These are phyloP conservation scores for Drosophila affinis DNA, from an alignment of 2,888 invertebrate species.

Conservation along the genomic window DNA sequence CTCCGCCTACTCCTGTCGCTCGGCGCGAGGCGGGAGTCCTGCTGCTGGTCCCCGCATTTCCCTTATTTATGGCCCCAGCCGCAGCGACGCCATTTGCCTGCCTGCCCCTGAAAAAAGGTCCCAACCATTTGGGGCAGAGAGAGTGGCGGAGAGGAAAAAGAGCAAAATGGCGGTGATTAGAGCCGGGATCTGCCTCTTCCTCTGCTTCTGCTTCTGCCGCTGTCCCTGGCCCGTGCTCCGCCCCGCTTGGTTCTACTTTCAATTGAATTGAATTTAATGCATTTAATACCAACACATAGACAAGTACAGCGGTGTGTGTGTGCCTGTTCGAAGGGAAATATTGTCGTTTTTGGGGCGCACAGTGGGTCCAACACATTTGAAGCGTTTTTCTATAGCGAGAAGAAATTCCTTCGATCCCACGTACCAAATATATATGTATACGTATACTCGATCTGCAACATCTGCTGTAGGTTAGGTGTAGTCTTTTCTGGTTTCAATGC, in stretches of 20 bases:
- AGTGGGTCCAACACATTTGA: slow-evolving; percentile 2
- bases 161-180: slow-evolving; percentile 71
- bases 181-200: slow-evolving; percentile 26
- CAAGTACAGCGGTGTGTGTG: neutral
- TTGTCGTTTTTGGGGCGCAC: slow-evolving; percentile 18
- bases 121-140: neutral
- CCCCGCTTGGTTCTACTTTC: slow-evolving; percentile 52
- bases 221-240: slow-evolving; percentile 3
- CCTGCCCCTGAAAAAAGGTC: slow-evolving; percentile 28
- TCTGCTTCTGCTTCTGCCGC: neutral
- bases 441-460: too few relatives aligned
- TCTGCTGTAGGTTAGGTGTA: too few relatives aligned
- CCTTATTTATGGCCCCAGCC: slow-evolving; percentile 58
- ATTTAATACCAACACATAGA: slow-evolving; percentile 15
- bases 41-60: slow-evolving; percentile 26
- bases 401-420: too few relatives aligned
- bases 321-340: slow-evolving; percentile 18
- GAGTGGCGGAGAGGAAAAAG: slow-evolving; percentile 11
- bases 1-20: neutral
- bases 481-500: too few relatives aligned
- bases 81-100: slow-evolving; percentile 61
- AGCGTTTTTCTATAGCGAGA: too few relatives aligned
- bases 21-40: neutral
- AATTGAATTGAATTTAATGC: slow-evolving; percentile 62
- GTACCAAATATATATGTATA: too few relatives aligned